Evolutionary conservation across 2,797 vertebrate genomes (phyloP).

Genomic region (Sternotherus odoratus): DNA sequence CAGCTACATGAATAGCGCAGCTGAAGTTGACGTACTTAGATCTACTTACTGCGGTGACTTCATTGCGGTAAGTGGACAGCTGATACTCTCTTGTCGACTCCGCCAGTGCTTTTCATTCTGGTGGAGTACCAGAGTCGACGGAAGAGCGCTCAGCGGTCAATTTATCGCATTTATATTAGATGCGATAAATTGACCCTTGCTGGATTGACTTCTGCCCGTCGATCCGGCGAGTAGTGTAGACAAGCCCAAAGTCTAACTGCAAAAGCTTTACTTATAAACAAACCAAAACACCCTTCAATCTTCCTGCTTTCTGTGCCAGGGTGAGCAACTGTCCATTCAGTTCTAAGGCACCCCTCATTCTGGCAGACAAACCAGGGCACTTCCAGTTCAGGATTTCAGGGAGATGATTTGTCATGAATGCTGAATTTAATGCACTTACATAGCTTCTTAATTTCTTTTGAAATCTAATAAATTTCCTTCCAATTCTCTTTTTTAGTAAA

Average conservation of each 20-base stretch:
- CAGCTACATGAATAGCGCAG: too few relatives aligned
- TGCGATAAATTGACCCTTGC: too few relatives aligned
- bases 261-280: neutral
- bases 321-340: accelerated
- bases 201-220: accelerated
- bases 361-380: neutral
- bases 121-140: too few relatives aligned
- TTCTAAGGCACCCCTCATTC: neutral
- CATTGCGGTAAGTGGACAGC: too few relatives aligned
- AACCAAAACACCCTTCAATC: neutral
- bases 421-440: neutral
- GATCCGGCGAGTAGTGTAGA: neutral
- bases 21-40: too few relatives aligned
- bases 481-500: neutral
- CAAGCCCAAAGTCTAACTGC: neutral
- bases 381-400: neutral
- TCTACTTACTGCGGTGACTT: too few relatives aligned
- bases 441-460: neutral
- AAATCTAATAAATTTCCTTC: neutral
- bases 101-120: too few relatives aligned
- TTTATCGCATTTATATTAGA: too few relatives aligned
- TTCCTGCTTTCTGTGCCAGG: neutral
- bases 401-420: neutral
- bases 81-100: too few relatives aligned
- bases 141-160: too few relatives aligned